Percentiles rank a stretch among this genome's conserved stretches.
Conservation (phyloP, 2,113 vertebrate species). For the human region DNA sequence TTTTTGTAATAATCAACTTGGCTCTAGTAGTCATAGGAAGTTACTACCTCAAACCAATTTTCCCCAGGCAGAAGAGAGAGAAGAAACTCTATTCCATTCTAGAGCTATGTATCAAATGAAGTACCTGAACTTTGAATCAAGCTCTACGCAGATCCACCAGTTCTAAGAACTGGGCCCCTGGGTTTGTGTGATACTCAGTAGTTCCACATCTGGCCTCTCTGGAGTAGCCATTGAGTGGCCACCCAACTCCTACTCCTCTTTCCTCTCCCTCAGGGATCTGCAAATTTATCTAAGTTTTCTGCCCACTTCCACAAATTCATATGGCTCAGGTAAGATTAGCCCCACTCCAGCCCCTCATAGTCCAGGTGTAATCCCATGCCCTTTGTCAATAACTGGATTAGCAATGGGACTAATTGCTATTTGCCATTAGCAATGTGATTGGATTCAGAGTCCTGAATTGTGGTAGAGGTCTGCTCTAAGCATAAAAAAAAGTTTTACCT, state of each 20-base stretch:
- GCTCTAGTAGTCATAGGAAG: neutral
- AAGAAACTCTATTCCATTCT: neutral
- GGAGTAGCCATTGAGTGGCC: neutral
- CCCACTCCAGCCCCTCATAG: neutral
- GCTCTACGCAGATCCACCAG: neutral
- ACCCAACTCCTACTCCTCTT: neutral
- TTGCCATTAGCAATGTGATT: too few relatives aligned
- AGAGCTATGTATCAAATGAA: neutral
- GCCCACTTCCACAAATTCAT: neutral
- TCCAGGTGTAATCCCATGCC: neutral
- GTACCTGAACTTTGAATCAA: neutral
- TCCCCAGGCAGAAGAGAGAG: neutral
- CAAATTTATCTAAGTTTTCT: too few relatives aligned
- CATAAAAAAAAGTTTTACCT: neutral
- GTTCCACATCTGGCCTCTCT: neutral
- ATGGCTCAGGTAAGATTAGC: neutral
- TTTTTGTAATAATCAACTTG: neutral
- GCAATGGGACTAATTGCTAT: too few relatives aligned
- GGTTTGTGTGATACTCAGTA: neutral
- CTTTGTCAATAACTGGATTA: neutral
- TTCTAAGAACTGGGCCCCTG: neutral
- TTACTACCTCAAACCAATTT: neutral
- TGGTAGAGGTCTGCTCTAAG: neutral
- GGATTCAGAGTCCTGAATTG: neutral
- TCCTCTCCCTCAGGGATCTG: neutral